phyloP scores from a whole-genome alignment of 2,113 vertebrate genomes.

The Etheostoma spectabile region DNA sequence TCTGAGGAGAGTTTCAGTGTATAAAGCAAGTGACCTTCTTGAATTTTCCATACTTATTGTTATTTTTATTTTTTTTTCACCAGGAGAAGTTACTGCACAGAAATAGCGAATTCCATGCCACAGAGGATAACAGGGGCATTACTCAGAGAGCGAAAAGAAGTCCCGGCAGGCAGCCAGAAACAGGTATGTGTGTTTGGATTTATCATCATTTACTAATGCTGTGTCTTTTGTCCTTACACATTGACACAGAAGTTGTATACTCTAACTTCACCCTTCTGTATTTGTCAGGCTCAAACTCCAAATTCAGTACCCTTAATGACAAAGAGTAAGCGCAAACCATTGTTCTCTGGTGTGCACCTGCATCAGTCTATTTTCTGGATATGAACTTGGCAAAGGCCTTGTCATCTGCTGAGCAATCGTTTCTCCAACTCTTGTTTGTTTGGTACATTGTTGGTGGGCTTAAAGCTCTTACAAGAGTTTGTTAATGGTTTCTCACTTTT shows the following conservation, averaged over 20 bases:
- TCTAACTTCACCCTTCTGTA: not conserved
- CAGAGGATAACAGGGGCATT: slow-evolving; percentile 71
- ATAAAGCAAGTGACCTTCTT: not conserved
- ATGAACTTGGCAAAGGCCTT: slow-evolving; percentile 8
- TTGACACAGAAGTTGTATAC: not conserved
- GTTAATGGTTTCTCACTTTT: slow-evolving; percentile 64
- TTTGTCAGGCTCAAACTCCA: slow-evolving; percentile 6
- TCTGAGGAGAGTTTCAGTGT: not conserved
- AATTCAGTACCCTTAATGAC: not conserved
- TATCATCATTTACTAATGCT: not conserved
- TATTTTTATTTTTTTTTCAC: slow-evolving; percentile 15
- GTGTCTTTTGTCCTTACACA: slow-evolving; percentile 7
- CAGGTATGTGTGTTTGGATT: slow-evolving; percentile 59
- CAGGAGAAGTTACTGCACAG: slow-evolving; percentile 71
- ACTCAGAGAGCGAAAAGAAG: slow-evolving; percentile 81
- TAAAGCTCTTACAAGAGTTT: slow-evolving; percentile 59
- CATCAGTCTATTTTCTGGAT: slow-evolving; percentile 32
- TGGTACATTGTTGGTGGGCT: slow-evolving; percentile 44
- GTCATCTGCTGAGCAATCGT: slow-evolving; percentile 29
- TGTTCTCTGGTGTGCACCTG: slow-evolving; percentile 52
- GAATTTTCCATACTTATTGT: slow-evolving; percentile 5
- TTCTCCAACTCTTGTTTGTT: slow-evolving; percentile 44
- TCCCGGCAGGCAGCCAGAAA: slow-evolving; percentile 72
- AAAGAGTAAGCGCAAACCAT: not conserved
- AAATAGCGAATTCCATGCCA: slow-evolving; percentile 60